Conservation (phyloP, 2,888 invertebrate species). For the Cerceris ruficornis region DNA sequence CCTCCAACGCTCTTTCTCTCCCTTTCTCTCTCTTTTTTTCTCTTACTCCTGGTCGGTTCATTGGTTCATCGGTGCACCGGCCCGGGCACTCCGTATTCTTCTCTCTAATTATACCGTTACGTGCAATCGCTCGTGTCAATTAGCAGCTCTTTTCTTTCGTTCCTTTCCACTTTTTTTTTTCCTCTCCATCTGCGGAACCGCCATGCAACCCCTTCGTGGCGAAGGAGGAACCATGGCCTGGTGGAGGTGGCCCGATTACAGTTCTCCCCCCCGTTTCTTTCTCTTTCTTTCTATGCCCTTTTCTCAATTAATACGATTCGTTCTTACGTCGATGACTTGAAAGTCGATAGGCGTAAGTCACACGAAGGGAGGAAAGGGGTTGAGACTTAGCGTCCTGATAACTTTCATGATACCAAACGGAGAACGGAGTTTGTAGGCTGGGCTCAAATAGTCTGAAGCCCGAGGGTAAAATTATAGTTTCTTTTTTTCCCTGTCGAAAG, state of each 20-base stretch:
- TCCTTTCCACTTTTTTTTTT: constrained; percentile 42
- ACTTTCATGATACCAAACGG: not conserved
- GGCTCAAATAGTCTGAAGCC: too few species aligned
- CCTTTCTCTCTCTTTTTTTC: constrained; percentile 34
- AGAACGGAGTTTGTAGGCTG: not conserved
- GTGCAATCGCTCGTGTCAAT: constrained; percentile 72
- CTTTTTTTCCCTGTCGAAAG: too few species aligned
- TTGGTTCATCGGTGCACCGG: constrained; percentile 70
- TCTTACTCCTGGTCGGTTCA: constrained; percentile 54
- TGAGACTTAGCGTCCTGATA: not conserved
- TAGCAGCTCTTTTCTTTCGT: constrained; percentile 69
- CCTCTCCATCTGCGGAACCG: constrained; percentile 28
- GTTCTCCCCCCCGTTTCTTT: constrained; percentile 19
- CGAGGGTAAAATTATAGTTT: too few species aligned
- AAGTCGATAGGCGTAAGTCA: constrained; percentile 1
- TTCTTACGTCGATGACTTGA: constrained; percentile 1
- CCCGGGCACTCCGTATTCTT: constrained; percentile 66
- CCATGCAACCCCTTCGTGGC: constrained; percentile 51
- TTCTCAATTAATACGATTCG: constrained; percentile 13
- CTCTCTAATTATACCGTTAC: constrained; percentile 72
- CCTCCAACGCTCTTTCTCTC: constrained; percentile 19
- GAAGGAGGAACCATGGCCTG: constrained; percentile 12
- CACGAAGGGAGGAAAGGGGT: not conserved
- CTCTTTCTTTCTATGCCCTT: not conserved
- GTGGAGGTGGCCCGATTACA: constrained; percentile 47